Percentiles rank a stretch among this genome's conserved stretches.
These are phyloP conservation scores for Dicrostonyx torquatus DNA, from an alignment of 2,797 vertebrate genomes.

Conservation along the genomic window DNA sequence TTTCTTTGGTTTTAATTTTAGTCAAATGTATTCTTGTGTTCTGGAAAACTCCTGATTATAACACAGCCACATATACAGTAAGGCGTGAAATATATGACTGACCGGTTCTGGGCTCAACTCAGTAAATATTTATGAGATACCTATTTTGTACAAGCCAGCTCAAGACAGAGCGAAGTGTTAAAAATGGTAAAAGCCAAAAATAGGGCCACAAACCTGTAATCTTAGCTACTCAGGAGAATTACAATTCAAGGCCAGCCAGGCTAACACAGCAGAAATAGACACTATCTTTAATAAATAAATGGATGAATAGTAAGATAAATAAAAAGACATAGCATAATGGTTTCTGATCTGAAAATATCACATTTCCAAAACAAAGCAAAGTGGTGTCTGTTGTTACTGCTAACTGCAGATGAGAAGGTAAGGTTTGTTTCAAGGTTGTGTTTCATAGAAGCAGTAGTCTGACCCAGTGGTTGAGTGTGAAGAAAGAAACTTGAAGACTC, in stretches of 20 bases:
- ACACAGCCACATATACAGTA: neutral
- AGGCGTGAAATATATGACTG: neutral
- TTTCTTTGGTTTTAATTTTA: slow-evolving; percentile 32
- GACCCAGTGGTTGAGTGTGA: neutral
- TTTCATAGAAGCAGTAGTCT: neutral
- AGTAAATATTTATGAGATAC: neutral
- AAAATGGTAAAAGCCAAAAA: neutral
- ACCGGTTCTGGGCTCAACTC: neutral
- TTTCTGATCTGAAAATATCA: slow-evolving; percentile 2
- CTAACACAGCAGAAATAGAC: neutral
- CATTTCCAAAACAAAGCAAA: neutral
- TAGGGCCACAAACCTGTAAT: neutral
- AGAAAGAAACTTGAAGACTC: neutral
- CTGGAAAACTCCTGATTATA: neutral
- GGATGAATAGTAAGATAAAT: neutral
- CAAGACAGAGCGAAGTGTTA: neutral
- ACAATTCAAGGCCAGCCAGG: neutral
- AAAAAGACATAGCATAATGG: neutral
- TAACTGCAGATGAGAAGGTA: neutral
- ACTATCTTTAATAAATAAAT: neutral
- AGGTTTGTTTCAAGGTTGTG: neutral
- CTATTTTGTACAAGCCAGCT: neutral
- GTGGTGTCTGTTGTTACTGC: neutral
- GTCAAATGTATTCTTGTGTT: neutral
- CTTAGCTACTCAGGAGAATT: neutral